Evolutionary conservation across 2,113 vertebrate genomes (phyloP).

Genomic region (Thinocorus orbignyianus): DNA sequence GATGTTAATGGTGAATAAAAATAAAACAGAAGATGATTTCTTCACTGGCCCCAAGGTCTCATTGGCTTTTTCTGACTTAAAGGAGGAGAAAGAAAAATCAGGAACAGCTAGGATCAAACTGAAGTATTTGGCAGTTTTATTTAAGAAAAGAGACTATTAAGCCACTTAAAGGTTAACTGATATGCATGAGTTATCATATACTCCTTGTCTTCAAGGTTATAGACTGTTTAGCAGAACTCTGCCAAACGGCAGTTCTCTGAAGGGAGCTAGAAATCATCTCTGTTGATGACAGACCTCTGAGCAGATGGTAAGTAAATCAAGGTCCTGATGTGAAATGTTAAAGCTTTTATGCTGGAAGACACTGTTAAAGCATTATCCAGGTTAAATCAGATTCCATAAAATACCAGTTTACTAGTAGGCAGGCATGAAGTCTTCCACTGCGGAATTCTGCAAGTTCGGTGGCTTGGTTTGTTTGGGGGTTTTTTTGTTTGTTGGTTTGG

Average conservation of each 20-base stretch:
- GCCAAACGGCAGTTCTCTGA: conserved; percentile 71
- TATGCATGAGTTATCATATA: conserved; percentile 50
- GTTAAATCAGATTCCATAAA: conserved; percentile 49
- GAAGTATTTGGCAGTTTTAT: conserved; percentile 3
- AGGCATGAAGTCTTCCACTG: conserved; percentile 45
- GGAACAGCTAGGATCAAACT: not conserved
- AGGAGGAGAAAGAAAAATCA: not conserved
- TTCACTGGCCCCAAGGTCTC: not conserved
- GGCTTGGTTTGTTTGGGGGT: not conserved
- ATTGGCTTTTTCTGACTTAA: not conserved
- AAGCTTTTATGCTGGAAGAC: conserved; percentile 67
- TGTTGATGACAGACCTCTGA: conserved; percentile 74
- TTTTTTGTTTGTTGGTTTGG: not conserved
- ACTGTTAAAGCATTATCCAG: conserved; percentile 65
- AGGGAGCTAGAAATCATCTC: conserved; percentile 75
- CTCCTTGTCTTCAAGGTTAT: conserved; percentile 77
- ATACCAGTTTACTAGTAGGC: conserved; percentile 20
- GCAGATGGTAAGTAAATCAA: conserved; percentile 82
- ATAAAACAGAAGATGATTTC: conserved; percentile 10
- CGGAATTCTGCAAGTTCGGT: conserved; percentile 3
- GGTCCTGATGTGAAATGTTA: conserved; percentile 71
- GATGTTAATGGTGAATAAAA: not conserved
- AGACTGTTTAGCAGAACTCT: conserved; percentile 69
- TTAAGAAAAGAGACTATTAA: conserved; percentile 55
- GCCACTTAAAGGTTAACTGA: conserved; percentile 61